These are phyloP conservation scores for Mus pahari DNA, from an alignment of 2,113 vertebrate genomes.

Conservation along the genomic window DNA sequence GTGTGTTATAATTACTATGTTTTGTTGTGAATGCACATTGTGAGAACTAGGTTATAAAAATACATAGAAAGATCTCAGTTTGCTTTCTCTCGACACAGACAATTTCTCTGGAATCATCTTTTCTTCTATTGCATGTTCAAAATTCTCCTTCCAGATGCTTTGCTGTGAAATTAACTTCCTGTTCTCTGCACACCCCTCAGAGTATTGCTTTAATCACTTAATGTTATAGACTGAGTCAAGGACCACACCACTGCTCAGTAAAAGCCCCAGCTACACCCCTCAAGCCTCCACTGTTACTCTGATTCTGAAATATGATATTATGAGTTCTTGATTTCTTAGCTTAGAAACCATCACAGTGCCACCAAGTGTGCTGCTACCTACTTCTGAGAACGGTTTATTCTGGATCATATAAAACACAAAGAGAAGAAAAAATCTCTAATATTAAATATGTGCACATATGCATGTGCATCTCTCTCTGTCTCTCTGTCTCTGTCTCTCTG, in stretches of 20 bases:
- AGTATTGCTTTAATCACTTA: not conserved
- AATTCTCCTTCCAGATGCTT: not conserved
- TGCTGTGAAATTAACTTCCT: not conserved
- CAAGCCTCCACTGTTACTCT: not conserved
- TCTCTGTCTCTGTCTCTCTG: not conserved
- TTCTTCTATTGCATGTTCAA: not conserved
- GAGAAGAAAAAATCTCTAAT: not conserved
- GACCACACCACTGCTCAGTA: not conserved
- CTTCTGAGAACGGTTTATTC: not conserved
- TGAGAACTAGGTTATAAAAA: not conserved
- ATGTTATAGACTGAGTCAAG: too few relatives aligned
- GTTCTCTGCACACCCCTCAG: not conserved
- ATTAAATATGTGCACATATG: not conserved
- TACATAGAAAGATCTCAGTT: not conserved
- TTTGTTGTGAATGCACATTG: not conserved
- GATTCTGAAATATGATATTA: not conserved
- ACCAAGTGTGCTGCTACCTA: not conserved
- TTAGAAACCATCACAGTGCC: not conserved
- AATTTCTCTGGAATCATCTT: not conserved
- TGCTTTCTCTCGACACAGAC: not conserved
- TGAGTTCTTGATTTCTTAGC: not conserved
- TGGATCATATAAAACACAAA: not conserved
- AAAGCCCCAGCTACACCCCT: not conserved
- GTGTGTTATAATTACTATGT: not conserved
- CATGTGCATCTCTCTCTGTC: too few relatives aligned